Percentiles rank a stretch among this genome's conserved stretches.
Conservation (phyloP, 2,888 invertebrate species). For the Euzetes globulus region DNA sequence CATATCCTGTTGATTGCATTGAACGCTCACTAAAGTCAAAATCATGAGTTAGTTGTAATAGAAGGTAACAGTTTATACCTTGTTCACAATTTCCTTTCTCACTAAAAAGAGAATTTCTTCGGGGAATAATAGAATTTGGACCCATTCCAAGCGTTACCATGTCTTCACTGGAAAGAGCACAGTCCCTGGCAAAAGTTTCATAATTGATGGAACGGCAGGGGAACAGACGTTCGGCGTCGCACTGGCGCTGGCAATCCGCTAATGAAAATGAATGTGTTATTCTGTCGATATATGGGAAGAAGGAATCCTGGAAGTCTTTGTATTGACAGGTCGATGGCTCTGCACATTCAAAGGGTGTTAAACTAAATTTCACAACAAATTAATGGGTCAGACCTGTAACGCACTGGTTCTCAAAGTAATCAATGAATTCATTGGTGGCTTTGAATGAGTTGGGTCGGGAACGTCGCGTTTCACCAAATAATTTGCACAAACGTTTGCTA, state of each 20-base stretch:
- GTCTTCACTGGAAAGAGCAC: conserved; percentile 72
- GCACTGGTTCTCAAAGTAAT: conserved; percentile 55
- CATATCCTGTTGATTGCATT: conserved; percentile 64
- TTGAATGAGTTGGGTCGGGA: conserved; percentile 50
- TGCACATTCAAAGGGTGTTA: conserved; percentile 40
- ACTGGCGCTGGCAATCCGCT: conserved; percentile 48
- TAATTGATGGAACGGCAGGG: conserved; percentile 46
- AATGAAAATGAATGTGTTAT: conserved; percentile 44
- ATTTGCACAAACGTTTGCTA: conserved; percentile 49
- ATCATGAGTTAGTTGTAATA: background rate
- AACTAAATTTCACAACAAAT: background rate
- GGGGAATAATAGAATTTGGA: conserved; percentile 55
- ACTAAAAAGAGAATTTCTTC: conserved; percentile 61
- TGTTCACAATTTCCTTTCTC: conserved; percentile 75
- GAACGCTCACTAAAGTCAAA: conserved; percentile 60
- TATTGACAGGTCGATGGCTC: conserved; percentile 51
- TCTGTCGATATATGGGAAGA: conserved; percentile 48
- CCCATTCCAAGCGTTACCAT: conserved; percentile 53
- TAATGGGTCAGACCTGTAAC: conserved; percentile 47
- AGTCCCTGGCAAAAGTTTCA: conserved; percentile 48
- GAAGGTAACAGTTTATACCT: conserved; percentile 53
- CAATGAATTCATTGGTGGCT: conserved; percentile 48
- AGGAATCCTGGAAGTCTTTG: conserved; percentile 47
- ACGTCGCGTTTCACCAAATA: conserved; percentile 52
- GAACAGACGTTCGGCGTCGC: conserved; percentile 49